These are phyloP conservation scores for Natator depressus DNA, from an alignment of 2,113 vertebrate genomes.

Conservation along the genomic window DNA sequence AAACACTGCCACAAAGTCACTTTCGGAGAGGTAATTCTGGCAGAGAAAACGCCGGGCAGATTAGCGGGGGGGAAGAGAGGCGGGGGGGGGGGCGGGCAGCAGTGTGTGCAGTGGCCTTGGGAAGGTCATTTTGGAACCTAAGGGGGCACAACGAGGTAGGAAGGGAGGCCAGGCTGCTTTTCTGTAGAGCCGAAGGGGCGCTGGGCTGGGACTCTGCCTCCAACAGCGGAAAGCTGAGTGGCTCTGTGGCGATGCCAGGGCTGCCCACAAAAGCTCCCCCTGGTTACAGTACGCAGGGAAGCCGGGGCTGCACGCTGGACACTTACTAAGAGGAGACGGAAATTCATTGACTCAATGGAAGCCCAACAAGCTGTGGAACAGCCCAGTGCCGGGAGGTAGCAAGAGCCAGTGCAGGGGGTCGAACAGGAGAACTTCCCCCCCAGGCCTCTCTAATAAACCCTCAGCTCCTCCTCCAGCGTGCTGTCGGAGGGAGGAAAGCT, in stretches of 20 bases:
- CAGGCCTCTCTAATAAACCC: not conserved
- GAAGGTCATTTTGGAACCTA: not conserved
- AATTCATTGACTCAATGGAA: not conserved
- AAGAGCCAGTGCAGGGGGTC: too few species aligned
- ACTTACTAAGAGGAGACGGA: not conserved
- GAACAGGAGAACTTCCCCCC: too few species aligned
- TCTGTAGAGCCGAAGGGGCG: not conserved
- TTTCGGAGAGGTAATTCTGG: slow-evolving; percentile 86
- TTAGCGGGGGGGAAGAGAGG: slow-evolving; percentile 41
- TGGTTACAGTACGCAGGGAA: too few species aligned
- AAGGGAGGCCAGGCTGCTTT: not conserved
- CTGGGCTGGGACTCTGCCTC: not conserved
- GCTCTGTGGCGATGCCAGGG: not conserved
- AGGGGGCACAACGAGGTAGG: not conserved
- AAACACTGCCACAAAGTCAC: slow-evolving; percentile 82
- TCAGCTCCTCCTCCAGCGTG: too few species aligned
- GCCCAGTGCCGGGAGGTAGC: too few species aligned
- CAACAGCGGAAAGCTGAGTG: not conserved
- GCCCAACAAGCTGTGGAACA: too few species aligned
- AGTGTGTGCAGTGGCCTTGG: fast-evolving
- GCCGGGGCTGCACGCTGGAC: too few species aligned
- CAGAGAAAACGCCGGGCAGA: slow-evolving; percentile 6
- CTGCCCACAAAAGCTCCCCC: too few species aligned
- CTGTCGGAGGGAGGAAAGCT: not conserved
- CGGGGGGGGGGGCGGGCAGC: not conserved